Evolutionary conservation across 1,140 invertebrate species (phyloP), one percentile per base, ranked within the genome.

Genomic region (Hycleus phaleratus): DNA sequence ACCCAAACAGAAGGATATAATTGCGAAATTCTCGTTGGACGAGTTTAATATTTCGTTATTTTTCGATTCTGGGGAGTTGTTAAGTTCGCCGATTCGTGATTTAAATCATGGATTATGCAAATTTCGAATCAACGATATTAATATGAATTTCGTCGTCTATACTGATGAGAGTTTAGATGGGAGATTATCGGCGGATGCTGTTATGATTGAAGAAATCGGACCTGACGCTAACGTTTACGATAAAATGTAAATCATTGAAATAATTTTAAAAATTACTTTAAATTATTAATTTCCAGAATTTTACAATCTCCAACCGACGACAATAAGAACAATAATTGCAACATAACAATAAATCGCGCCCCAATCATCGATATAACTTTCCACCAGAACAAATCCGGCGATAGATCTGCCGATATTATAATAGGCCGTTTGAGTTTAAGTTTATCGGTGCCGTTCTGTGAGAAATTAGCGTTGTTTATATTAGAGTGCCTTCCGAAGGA

Each of bases 41-140:
- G 84, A 65, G 24, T 55, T 88, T 2, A 81, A 85, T 62, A 55
- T 90, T 1, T 82, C 82, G 66, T 72, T 90, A 3, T 89, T 85
- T 68, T 85, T 82, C 39, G 87, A 88, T 64, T 81, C 83, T 50
- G 85, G 88, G 58, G 87, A 88, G 73, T 78, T 87, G 2, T 69
- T 88, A 7, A 88, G 85, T 71, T 89, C 86, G 2, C 86, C 86
- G 1, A 84, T 87, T 1, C 76, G 86, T 10, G 86, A 89, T 66
- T 67, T 85, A 56, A 86, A 84, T 65, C 84, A 85, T 58, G 86
- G 85, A 1, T 73, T 90, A 10, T 86, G 85, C 10, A 84, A 82
- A 65, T 72, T 91, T 26, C 83, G 83, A 32, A 78, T 89, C 6
- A 83, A 84, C n/a, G 88, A 90, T 73, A 77, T 84, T 1, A 79